Base-by-base conservation (phyloP, 2,888 invertebrate genomes). In the Desoria tigrina region DNA sequence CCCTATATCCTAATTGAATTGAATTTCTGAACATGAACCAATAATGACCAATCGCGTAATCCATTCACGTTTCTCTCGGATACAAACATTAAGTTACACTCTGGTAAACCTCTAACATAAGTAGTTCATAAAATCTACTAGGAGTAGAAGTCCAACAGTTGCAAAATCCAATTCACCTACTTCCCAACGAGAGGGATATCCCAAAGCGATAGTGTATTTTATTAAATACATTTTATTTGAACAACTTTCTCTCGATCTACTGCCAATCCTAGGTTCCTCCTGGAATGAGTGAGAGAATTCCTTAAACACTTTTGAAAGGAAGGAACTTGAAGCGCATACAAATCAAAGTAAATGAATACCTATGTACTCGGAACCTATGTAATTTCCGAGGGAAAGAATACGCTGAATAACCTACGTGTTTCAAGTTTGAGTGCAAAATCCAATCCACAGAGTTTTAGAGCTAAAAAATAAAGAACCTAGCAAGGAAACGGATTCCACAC, bases 1-100 rank as follows among this genome's bases (percentile, higher is more conserved):
- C 62, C 64, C 27, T 42, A 21, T 23, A 58, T 49, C 58, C 69
- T 66, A 66, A 66, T 66, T 63, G 37, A 69, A 72, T 72, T 69
- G 64, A 64, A 68, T 66, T 68, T 60, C 69, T 67, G 50, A 24
- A 39, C 58, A 64, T 63, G 69, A 69, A 65, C 57, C 27, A 55
- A 51, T 65, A 69, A 63, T 69, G 60, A 53, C 53, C 63, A 61
- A 69, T 66, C 66, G 54, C 60, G 66, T 58, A 69, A 66, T 58
- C 66, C 45, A 54, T 57, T 57, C 69, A 69, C 69, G 69, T 69
- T 50, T 58, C 21, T 39, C 24, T 6, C 39, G 2, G 42, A 54
- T 37, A 49, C 54, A 53, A 54, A 54, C 54, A 18, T 21, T 45
- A 16, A 32, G 32, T 7, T 32, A 32, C 32, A 32, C 6, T 32